Evolutionary conservation across 2,888 invertebrate species (phyloP), one percentile per base, ranked within the genome.

Genomic region (Oligia strigilis): DNA sequence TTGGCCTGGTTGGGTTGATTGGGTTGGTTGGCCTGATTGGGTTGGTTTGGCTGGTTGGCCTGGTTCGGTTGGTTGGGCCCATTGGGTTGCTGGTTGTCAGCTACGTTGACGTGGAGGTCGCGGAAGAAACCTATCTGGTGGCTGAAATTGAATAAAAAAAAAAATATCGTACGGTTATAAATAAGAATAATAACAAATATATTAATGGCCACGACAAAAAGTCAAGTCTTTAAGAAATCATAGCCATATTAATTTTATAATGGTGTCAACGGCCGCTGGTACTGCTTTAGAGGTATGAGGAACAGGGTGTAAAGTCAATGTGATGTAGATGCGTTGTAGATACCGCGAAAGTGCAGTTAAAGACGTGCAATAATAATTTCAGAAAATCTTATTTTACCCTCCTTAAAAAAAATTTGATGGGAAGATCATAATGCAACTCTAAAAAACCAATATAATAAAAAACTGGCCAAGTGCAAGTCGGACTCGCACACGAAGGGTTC

Each of bases 71-170:
- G 81, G 81, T 77, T 81, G 75, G 84, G 65, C 19, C 23, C 81
- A 55, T 83, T 80, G 14, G 52, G 52, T 4, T 81, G 87, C n/a
- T 86, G 87, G 64, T 82, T 87, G 52, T 90, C 89, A 65, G 91
- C 91, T 14, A 90, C 92, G 87, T 93, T 94, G 9, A 95, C 93
- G 87, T 97, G 96, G 4, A 97, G 97, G 81, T 97, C 97, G 87
- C 98, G 98, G 95, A 98, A 98, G 95, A 98, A 98, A 40, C 98
- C 98, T 87, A 98, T 98, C 93, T 98, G 98, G 92, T 98, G 98
- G 80, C 98, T 98, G 94, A 58, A 88, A 80, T 52, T 66, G 4
- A 29, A 29, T 49, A 4, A 46, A 46, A 46, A 11, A 46, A 46
- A 11, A 11, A 13, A 49, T n/a, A 4, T 55, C 6, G 2, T 17